Evolutionary conservation across 2,113 vertebrate species (phyloP).

Genomic region (Zosterops japonicus): DNA sequence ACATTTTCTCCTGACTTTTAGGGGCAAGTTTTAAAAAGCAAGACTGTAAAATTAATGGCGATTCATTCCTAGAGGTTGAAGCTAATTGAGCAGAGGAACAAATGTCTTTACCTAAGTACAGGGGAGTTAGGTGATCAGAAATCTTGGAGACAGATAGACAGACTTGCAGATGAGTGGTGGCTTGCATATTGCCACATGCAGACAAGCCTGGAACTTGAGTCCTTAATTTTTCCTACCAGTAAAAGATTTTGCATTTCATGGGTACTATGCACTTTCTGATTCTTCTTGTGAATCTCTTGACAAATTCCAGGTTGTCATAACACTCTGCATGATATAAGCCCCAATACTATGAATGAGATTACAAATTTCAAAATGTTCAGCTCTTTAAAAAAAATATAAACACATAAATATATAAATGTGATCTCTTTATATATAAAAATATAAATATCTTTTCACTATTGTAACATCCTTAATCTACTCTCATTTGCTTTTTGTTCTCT

Average conservation of each 20-base stretch:
- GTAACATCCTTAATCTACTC: neutral
- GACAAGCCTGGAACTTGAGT: neutral
- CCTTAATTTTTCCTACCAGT: neutral
- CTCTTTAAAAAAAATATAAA: neutral
- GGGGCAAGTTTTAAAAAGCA: neutral
- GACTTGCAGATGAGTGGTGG: neutral
- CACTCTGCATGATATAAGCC: neutral
- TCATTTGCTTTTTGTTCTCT: neutral
- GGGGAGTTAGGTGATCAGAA: neutral
- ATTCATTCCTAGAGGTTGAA: neutral
- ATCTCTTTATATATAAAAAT: too few relatives aligned
- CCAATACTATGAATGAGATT: neutral
- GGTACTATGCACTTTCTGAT: neutral
- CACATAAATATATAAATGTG: too few relatives aligned
- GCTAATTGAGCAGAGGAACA: neutral
- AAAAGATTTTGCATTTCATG: neutral
- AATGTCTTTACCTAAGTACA: neutral
- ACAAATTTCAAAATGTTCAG: neutral
- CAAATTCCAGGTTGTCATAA: neutral
- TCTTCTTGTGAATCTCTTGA: neutral
- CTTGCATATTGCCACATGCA: neutral
- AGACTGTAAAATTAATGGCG: neutral
- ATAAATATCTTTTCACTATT: too few relatives aligned
- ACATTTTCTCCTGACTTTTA: neutral
- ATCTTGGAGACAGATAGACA: neutral